phyloP scores from a whole-genome alignment of 1,140 invertebrate species.

The Helicoverpa zea region DNA sequence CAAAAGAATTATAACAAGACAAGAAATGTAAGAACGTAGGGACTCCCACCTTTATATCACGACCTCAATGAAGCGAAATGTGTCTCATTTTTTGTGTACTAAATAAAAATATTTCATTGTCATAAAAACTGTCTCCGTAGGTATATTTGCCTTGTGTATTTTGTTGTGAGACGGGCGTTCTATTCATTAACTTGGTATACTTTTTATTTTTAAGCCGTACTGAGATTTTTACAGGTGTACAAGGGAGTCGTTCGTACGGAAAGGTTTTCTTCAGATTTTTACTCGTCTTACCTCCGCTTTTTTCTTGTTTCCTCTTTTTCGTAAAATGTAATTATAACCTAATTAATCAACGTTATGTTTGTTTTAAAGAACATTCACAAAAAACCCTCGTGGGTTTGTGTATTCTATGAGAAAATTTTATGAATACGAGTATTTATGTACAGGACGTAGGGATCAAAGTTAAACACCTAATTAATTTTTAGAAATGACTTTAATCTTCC shows the following conservation, averaged over 20 bases:
- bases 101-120: conserved; percentile 60
- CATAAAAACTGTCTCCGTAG: conserved; percentile 43
- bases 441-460: conserved; percentile 11
- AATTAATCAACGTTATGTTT: too few species aligned
- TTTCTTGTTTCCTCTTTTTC: conserved; percentile 1
- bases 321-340: too few species aligned
- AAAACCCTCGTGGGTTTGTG: too few species aligned
- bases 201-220: conserved; percentile 43
- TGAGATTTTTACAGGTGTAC: conserved; percentile 35
- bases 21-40: conserved; percentile 44
- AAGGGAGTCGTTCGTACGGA: neutral
- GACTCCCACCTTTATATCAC: conserved; percentile 34
- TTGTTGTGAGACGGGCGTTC: conserved; percentile 32
- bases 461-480: conserved; percentile 65
- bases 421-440: neutral
- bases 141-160: conserved; percentile 37
- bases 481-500: conserved; percentile 83
- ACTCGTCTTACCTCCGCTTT: neutral
- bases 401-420: neutral
- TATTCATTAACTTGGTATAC: conserved; percentile 42
- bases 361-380: too few species aligned
- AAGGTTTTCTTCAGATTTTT: conserved; percentile 16
- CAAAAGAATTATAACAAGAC: conserved; percentile 47
- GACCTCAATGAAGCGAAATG: conserved; percentile 51
- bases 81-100: conserved; percentile 56